Conservation (phyloP, 2,888 invertebrate genomes). For the Drosophila fungiperda region DNA sequence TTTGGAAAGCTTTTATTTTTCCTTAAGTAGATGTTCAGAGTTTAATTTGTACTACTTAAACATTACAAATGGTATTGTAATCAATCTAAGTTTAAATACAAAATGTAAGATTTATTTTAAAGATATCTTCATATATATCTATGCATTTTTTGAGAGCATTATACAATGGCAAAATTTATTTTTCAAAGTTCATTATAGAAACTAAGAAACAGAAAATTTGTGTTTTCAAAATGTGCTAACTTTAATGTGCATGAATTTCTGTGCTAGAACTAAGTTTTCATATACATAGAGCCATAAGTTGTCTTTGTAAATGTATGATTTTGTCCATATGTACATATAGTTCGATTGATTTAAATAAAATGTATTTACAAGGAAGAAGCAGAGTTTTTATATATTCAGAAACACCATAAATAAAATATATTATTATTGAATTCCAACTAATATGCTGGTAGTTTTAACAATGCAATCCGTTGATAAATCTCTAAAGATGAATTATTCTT, state of each 20-base stretch:
- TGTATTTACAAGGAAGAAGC: slow-evolving; percentile 28
- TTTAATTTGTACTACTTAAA: neutral
- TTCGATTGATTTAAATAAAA: slow-evolving; percentile 35
- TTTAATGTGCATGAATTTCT: slow-evolving; percentile 27
- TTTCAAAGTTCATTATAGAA: neutral
- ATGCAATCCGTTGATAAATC: neutral
- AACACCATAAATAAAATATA: neutral
- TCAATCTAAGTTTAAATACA: neutral
- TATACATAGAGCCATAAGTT: slow-evolving; percentile 21
- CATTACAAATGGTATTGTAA: neutral
- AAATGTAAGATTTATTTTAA: neutral
- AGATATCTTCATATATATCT: neutral
- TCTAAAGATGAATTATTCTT: neutral
- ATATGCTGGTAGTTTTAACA: neutral
- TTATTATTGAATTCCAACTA: neutral
- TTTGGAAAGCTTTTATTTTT: neutral
- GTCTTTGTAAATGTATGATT: slow-evolving; percentile 26
- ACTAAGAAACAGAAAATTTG: neutral
- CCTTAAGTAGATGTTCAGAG: slow-evolving; percentile 3
- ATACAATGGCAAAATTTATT: neutral
- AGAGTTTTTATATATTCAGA: neutral
- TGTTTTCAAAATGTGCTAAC: slow-evolving; percentile 15
- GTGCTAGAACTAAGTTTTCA: slow-evolving; percentile 11
- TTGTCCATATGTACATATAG: slow-evolving; percentile 49
- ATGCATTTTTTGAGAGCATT: neutral